Conservation (phyloP, 23 tunicate species). For the Trididemnum clinides region DNA sequence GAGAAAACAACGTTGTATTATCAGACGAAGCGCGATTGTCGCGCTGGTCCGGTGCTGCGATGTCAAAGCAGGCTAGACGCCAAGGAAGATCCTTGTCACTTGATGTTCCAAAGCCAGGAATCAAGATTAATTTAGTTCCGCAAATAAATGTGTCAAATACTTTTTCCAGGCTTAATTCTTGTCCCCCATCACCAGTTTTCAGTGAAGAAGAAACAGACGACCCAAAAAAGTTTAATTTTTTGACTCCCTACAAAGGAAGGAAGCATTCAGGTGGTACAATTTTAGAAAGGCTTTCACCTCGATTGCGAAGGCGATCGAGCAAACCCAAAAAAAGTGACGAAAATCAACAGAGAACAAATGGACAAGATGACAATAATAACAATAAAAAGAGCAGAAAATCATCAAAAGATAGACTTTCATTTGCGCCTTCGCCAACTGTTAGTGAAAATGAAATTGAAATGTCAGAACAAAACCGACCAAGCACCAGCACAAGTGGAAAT, state of each 20-base stretch:
- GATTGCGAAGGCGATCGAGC: conserved; percentile 25
- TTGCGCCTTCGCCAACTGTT: neutral
- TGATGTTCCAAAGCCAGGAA: neutral
- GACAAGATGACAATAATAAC: conserved; percentile 17
- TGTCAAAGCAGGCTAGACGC: neutral
- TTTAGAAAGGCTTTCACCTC: conserved; percentile 43
- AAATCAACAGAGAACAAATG: neutral
- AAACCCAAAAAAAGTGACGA: neutral
- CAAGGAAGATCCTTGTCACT: neutral
- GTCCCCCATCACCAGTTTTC: conserved; percentile 40
- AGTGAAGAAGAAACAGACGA: conserved; percentile 66
- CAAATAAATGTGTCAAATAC: conserved; percentile 8
- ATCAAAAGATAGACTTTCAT: neutral
- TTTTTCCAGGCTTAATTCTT: conserved; percentile 14
- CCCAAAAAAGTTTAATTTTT: neutral
- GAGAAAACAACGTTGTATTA: neutral
- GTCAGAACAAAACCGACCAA: neutral
- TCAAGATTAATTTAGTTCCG: neutral
- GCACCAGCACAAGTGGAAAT: neutral
- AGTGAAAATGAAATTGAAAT: neutral
- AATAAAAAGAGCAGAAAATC: neutral
- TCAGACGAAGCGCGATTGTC: neutral
- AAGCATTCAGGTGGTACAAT: neutral
- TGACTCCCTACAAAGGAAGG: neutral
- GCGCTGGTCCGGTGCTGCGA: neutral